Percentiles rank a stretch among this genome's conserved stretches.
Conservation (phyloP, 2,113 vertebrate genomes). For the Tretioscincus oriximinensis region DNA sequence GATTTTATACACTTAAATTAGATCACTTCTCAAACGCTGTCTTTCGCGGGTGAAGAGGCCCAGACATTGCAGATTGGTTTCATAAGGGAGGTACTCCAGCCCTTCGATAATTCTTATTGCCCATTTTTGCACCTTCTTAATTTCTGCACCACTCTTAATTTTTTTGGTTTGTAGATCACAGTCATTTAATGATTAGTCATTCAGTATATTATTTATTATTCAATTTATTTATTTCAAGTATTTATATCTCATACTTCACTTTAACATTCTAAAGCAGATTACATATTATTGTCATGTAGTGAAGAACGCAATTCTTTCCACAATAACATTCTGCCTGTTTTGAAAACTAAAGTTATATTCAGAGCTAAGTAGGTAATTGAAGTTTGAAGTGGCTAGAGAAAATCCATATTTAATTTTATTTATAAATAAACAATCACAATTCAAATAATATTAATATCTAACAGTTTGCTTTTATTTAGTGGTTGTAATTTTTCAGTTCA, state of each 20-base stretch:
- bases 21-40: too few relatives aligned
- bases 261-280: too few relatives aligned
- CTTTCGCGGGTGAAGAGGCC: too few relatives aligned
- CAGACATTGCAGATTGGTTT: too few relatives aligned
- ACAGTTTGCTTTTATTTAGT: fast-evolving
- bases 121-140: too few relatives aligned
- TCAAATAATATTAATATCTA: neutral
- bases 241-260: too few relatives aligned
- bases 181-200: neutral
- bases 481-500: neutral
- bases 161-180: neutral
- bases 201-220: neutral
- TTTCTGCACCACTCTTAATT: neutral
- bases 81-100: too few relatives aligned
- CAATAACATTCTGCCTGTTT: neutral
- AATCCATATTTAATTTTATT: neutral
- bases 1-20: too few relatives aligned
- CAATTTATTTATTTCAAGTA: too few relatives aligned
- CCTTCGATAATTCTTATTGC: too few relatives aligned
- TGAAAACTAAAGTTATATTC: neutral
- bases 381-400: neutral
- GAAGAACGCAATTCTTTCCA: neutral
- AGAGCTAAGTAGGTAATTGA: too few relatives aligned
- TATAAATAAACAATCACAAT: neutral
- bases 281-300: neutral